phyloP scores from a whole-genome alignment of 1,140 invertebrate genomes.

The Chymomyza costata region DNA sequence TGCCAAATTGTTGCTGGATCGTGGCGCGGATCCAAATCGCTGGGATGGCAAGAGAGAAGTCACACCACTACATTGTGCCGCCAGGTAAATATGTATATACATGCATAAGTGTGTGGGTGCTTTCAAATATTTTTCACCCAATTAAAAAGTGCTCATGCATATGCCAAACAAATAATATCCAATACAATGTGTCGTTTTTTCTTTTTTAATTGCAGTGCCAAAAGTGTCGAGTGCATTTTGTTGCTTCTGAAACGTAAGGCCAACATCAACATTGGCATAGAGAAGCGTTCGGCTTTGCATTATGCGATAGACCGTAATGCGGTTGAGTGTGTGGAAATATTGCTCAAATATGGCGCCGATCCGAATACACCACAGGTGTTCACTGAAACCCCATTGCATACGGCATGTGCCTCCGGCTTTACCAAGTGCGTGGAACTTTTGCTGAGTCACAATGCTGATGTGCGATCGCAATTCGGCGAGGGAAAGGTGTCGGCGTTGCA shows the following conservation, averaged over 20 bases:
- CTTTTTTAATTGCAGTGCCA: slow-evolving; percentile 66
- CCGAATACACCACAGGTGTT: slow-evolving; percentile 88
- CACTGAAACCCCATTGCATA: slow-evolving; percentile 88
- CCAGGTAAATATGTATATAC: slow-evolving; percentile 74
- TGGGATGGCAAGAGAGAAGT: slow-evolving; percentile 82
- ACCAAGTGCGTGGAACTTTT: slow-evolving; percentile 82
- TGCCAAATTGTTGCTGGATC: slow-evolving; percentile 80
- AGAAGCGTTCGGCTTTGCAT: slow-evolving; percentile 81
- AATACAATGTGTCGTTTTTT: too few species aligned
- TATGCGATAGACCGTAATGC: slow-evolving; percentile 85
- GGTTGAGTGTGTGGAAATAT: slow-evolving; percentile 80
- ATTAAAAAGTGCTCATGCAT: not conserved
- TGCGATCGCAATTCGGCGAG: slow-evolving; percentile 82
- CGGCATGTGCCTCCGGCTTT: slow-evolving; percentile 85
- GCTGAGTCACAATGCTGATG: slow-evolving; percentile 84
- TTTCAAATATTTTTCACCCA: not conserved
- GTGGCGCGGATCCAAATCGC: slow-evolving; percentile 80
- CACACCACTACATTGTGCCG: slow-evolving; percentile 86
- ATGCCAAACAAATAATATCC: not conserved
- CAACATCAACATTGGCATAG: slow-evolving; percentile 84
- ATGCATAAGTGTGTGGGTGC: too few species aligned
- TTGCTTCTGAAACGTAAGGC: slow-evolving; percentile 81
- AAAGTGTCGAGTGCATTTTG: slow-evolving; percentile 78
- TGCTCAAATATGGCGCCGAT: slow-evolving; percentile 83
- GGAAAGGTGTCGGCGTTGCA: slow-evolving; percentile 85